Evolutionary conservation across 2,888 invertebrate genomes (phyloP).

Genomic region (Drosophila pseudotalamancana): DNA sequence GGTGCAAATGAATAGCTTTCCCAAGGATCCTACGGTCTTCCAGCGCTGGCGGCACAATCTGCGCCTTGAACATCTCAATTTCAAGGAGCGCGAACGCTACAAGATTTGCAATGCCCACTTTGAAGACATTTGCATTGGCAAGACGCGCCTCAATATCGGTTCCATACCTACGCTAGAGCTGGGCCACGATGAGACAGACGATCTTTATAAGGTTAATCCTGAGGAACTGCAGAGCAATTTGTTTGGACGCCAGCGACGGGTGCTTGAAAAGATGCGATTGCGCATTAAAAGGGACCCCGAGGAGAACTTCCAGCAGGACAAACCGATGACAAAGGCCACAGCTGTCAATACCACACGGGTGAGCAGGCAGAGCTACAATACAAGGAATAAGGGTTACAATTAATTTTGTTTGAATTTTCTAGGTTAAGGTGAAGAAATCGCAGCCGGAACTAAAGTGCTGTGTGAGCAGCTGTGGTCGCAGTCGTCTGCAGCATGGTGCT

Average conservation of each 20-base stretch:
- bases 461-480: constrained; percentile 66
- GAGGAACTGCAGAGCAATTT: constrained; percentile 68
- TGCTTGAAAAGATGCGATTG: constrained; percentile 19
- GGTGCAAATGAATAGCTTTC: constrained; percentile 81
- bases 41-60: constrained; percentile 79
- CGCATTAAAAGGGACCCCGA: constrained; percentile 48
- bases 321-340: constrained; percentile 20
- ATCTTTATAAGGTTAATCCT: constrained; percentile 75
- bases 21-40: constrained; percentile 70
- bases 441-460: constrained; percentile 66
- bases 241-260: constrained; percentile 61
- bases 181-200: constrained; percentile 73
- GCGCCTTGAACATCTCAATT: constrained; percentile 71
- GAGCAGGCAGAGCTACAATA: constrained; percentile 7
- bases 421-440: constrained; percentile 65
- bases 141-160: constrained; percentile 73
- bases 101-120: constrained; percentile 81
- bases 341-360: constrained; percentile 48
- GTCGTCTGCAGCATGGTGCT: constrained; percentile 75
- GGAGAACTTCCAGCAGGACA: constrained; percentile 32
- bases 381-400: no score
- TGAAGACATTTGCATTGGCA: constrained; percentile 80
- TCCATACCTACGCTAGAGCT: constrained; percentile 76
- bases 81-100: constrained; percentile 79
- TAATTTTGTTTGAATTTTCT: background rate